These are phyloP conservation scores for Taenioides sp. DNA, from an alignment of 2,797 vertebrate genomes.

Conservation along the genomic window DNA sequence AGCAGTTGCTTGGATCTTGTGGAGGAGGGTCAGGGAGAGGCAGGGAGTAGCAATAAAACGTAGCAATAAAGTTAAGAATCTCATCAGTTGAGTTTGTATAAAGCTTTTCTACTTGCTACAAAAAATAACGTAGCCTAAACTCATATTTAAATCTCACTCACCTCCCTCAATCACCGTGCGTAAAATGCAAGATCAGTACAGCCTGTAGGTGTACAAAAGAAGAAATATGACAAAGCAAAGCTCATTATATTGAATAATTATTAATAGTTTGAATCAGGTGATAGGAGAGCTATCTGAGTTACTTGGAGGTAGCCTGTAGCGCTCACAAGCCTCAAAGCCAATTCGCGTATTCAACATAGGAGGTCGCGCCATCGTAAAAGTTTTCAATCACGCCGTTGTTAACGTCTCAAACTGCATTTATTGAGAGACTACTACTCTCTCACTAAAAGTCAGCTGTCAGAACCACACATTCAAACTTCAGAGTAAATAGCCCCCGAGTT, in stretches of 20 bases:
- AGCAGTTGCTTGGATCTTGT: conserved; percentile 30
- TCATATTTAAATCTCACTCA: conserved; percentile 30
- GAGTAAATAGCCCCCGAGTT: neutral
- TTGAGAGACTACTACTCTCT: too few relatives aligned
- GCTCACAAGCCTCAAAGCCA: neutral
- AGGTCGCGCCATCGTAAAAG: neutral
- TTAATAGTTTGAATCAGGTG: neutral
- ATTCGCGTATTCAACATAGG: neutral
- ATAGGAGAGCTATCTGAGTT: neutral
- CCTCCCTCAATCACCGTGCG: neutral
- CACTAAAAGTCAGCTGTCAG: neutral
- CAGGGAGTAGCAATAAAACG: conserved; percentile 22
- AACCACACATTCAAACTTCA: neutral
- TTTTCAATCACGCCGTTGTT: conserved; percentile 9
- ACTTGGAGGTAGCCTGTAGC: neutral
- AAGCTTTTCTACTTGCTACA: conserved; percentile 37
- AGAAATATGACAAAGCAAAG: neutral
- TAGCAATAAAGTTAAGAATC: conserved; percentile 50
- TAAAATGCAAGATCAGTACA: neutral
- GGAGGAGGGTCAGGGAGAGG: neutral
- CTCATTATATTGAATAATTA: neutral
- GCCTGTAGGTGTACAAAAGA: neutral
- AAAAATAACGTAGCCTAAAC: conserved; percentile 25
- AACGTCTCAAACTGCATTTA: neutral
- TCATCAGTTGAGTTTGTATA: conserved; percentile 46